These are phyloP conservation scores for Autographa pulchrina DNA, from an alignment of 2,888 invertebrate species.

Conservation along the genomic window DNA sequence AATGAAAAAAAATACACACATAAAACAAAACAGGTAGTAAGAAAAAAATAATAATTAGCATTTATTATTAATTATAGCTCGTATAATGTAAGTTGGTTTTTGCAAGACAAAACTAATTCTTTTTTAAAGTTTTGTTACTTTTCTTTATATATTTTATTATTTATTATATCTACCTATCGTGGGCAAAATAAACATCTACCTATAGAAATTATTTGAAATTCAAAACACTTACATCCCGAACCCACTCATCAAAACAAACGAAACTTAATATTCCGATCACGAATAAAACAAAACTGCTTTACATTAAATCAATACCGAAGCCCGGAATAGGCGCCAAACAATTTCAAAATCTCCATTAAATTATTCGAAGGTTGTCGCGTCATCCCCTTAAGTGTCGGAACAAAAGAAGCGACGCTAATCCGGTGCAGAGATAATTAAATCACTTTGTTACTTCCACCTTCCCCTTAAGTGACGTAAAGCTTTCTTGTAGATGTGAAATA, in stretches of 20 bases:
- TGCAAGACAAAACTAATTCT: too few species aligned
- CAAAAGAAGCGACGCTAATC: conserved; percentile 69
- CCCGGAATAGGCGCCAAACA: conserved; percentile 31
- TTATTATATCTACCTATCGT: too few species aligned
- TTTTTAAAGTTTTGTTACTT: too few species aligned
- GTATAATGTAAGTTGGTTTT: too few species aligned
- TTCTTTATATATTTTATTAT: too few species aligned
- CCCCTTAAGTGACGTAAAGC: conserved; percentile 52
- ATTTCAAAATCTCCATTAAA: conserved; percentile 49
- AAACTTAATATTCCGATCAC: conserved; percentile 7
- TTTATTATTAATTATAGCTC: too few species aligned
- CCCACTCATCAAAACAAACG: neutral
- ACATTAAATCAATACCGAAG: neutral
- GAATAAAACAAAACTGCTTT: conserved; percentile 7
- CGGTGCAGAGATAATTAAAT: conserved; percentile 72
- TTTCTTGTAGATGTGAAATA: conserved; percentile 40
- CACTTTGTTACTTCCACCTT: conserved; percentile 56
- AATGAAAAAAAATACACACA: too few species aligned
- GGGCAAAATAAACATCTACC: too few species aligned
- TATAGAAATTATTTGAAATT: neutral
- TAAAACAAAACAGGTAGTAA: too few species aligned
- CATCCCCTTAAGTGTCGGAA: conserved; percentile 60
- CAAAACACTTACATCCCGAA: neutral
- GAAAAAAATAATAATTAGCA: too few species aligned
- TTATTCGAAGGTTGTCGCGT: conserved; percentile 55